phyloP scores from a whole-genome alignment of 2,113 vertebrate species.

The Chauna torquata region DNA sequence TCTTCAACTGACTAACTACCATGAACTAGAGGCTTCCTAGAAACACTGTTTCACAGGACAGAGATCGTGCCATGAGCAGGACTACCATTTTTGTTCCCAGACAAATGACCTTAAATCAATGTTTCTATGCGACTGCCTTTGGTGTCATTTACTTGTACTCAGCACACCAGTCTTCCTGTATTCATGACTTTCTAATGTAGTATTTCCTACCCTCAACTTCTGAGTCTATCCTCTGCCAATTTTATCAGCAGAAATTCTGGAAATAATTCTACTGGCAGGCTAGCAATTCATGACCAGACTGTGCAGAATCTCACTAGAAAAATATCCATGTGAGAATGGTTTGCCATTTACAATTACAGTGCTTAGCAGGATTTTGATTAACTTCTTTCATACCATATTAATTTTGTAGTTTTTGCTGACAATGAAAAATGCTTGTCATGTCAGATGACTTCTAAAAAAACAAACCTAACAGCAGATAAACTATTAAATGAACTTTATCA shows the following conservation, averaged over 20 bases:
- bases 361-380: not conserved
- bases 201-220: not conserved
- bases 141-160: not conserved
- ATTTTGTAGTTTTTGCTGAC: not conserved
- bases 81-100: not conserved
- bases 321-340: not conserved
- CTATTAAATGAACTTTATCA: constrained; percentile 1
- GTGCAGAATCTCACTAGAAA: not conserved
- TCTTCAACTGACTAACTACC: not conserved
- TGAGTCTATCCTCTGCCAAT: not conserved
- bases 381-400: not conserved
- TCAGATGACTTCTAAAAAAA: not conserved
- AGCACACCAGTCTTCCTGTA: not conserved
- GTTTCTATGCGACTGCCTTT: not conserved
- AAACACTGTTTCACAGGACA: not conserved
- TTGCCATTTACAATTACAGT: not conserved
- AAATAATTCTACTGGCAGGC: not conserved
- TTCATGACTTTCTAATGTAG: not conserved
- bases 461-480: not conserved
- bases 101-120: not conserved
- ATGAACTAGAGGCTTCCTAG: not conserved
- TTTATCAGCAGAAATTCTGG: not conserved
- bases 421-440: not conserved
- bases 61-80: not conserved
- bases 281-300: not conserved